Evolutionary conservation across 2,797 vertebrate genomes (phyloP).

Genomic region (Muraenolepis orangiensis): DNA sequence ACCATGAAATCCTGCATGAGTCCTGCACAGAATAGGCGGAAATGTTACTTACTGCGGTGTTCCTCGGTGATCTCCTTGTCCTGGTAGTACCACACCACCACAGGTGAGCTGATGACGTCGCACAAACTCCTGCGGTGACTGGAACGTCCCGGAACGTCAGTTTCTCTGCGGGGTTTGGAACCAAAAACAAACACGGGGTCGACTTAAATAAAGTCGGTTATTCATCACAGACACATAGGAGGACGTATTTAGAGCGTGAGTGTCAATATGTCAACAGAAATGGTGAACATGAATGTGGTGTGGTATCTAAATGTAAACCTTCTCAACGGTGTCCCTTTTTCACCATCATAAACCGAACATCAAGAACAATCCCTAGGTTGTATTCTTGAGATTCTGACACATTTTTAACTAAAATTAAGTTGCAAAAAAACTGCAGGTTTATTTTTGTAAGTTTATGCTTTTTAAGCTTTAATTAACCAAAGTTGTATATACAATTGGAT

Average conservation of each 20-base stretch:
- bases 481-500: not conserved
- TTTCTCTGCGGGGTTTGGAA: slow-evolving; percentile 81
- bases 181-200: not conserved
- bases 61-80: slow-evolving; percentile 85
- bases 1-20: too few relatives aligned
- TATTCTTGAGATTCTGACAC: not conserved
- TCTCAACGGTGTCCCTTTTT: too few relatives aligned
- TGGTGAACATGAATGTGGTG: too few relatives aligned
- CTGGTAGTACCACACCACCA: slow-evolving; percentile 93
- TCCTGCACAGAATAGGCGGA: too few relatives aligned
- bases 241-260: too few relatives aligned
- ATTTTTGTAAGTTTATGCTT: not conserved
- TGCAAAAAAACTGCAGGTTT: not conserved
- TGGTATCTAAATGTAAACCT: too few relatives aligned
- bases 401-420: not conserved
- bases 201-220: not conserved
- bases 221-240: too few relatives aligned
- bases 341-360: too few relatives aligned
- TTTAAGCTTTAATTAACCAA: not conserved
- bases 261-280: too few relatives aligned
- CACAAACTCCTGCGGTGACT: slow-evolving; percentile 96
- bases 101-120: slow-evolving; percentile 88
- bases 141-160: slow-evolving; percentile 88
- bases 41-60: slow-evolving; percentile 84
- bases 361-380: not conserved